Conservation (phyloP, 2,797 vertebrate genomes). For the Hydrocynus forskahlii region DNA sequence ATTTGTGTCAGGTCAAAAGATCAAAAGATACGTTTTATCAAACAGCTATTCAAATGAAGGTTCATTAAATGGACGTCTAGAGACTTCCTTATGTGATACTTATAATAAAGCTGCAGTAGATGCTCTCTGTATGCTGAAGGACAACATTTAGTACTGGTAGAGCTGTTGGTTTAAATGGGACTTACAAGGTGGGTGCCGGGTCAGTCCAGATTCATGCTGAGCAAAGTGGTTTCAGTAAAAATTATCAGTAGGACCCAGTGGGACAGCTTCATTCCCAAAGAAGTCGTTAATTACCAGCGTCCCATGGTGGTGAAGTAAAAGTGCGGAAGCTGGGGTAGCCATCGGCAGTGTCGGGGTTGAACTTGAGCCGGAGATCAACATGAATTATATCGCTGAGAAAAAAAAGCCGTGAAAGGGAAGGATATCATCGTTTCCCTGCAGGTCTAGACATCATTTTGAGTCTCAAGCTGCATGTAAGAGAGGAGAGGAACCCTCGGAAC, state of each 20-base stretch:
- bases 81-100: neutral
- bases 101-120: neutral
- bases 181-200: conserved; percentile 5
- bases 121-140: neutral
- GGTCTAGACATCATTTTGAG: neutral
- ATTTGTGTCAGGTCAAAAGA: neutral
- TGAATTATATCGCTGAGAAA: conserved; percentile 25
- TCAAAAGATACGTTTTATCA: neutral
- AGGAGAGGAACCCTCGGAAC: neutral
- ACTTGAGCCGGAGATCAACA: conserved; percentile 22
- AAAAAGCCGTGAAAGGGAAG: conserved; percentile 32
- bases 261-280: conserved; percentile 23
- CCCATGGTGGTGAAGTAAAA: conserved; percentile 57
- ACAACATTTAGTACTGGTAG: neutral
- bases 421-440: conserved; percentile 6
- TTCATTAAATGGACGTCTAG: neutral
- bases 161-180: neutral
- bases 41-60: conserved; percentile 19
- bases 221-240: neutral
- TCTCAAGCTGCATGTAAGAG: neutral
- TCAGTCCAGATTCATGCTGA: conserved; percentile 11
- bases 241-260: conserved; percentile 18
- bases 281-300: conserved; percentile 8
- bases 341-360: conserved; percentile 46
- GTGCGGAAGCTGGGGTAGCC: conserved; percentile 26